These are phyloP conservation scores for Anthopleura sola DNA, from an alignment of 64 coral and sea anemone species.

Conservation along the genomic window DNA sequence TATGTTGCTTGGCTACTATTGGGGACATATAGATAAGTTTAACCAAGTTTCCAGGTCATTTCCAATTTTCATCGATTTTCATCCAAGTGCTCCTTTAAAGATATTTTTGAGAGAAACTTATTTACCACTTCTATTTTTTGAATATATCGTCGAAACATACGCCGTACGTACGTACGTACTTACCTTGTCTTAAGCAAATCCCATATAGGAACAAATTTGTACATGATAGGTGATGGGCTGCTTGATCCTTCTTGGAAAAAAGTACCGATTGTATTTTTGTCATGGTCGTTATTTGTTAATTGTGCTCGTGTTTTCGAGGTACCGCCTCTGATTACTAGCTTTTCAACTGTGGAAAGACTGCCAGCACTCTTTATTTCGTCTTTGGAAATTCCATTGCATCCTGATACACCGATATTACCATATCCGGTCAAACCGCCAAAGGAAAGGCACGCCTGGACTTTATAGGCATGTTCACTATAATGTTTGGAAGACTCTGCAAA, in stretches of 20 bases:
- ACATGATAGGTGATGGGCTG: not conserved
- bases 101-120: too few relatives aligned
- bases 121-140: too few relatives aligned
- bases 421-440: not conserved
- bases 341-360: not conserved
- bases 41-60: too few relatives aligned
- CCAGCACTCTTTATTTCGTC: not conserved
- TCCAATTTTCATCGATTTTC: too few relatives aligned
- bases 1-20: too few relatives aligned
- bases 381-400: conserved; percentile 9
- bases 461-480: conserved; percentile 34
- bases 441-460: conserved; percentile 13
- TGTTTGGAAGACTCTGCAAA: conserved; percentile 10
- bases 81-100: too few relatives aligned
- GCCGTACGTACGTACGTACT: too few relatives aligned
- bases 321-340: conserved; percentile 44
- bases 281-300: not conserved
- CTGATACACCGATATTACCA: not conserved
- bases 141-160: too few relatives aligned
- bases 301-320: conserved; percentile 16
- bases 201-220: not conserved
- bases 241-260: conserved; percentile 38
- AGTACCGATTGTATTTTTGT: conserved; percentile 18
- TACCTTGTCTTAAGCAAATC: too few relatives aligned
- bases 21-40: too few relatives aligned